A percentile compares a stretch with the other conserved stretches of the same genome.
Evolutionary conservation across 2,113 vertebrate genomes (phyloP).

Genomic region (Suncus etruscus): DNA sequence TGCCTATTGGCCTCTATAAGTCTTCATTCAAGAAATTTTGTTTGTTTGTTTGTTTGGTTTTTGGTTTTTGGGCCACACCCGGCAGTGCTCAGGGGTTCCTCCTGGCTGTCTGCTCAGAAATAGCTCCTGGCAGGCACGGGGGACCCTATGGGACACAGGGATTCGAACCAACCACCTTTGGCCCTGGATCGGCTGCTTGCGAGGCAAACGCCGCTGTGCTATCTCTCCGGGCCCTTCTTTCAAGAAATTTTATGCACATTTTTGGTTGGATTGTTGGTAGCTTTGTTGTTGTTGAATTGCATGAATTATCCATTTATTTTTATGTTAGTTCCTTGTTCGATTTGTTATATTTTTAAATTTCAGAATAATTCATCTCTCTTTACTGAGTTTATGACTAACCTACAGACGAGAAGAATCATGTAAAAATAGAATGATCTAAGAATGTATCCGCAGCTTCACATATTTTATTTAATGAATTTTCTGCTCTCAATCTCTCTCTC

Average conservation of each 20-base stretch:
- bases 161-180: too few relatives aligned
- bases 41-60: too few relatives aligned
- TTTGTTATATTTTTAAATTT: neutral
- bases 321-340: neutral
- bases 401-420: neutral
- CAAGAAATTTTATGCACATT: neutral
- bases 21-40: neutral
- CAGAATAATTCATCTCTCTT: slow-evolving; percentile 21
- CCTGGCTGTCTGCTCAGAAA: too few relatives aligned
- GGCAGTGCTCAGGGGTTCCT: too few relatives aligned
- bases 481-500: neutral
- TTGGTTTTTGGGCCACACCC: too few relatives aligned
- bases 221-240: too few relatives aligned
- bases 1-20: neutral
- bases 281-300: neutral
- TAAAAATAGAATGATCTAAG: slow-evolving; percentile 20
- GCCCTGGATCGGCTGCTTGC: too few relatives aligned
- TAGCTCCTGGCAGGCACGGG: too few relatives aligned
- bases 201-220: too few relatives aligned
- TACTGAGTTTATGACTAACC: slow-evolving; percentile 23
- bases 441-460: neutral
- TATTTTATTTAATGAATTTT: neutral
- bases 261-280: neutral
- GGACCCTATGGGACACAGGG: too few relatives aligned
- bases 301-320: neutral